Evolutionary conservation across 2,797 vertebrate species (phyloP).

Genomic region (Poliocrania exsul): DNA sequence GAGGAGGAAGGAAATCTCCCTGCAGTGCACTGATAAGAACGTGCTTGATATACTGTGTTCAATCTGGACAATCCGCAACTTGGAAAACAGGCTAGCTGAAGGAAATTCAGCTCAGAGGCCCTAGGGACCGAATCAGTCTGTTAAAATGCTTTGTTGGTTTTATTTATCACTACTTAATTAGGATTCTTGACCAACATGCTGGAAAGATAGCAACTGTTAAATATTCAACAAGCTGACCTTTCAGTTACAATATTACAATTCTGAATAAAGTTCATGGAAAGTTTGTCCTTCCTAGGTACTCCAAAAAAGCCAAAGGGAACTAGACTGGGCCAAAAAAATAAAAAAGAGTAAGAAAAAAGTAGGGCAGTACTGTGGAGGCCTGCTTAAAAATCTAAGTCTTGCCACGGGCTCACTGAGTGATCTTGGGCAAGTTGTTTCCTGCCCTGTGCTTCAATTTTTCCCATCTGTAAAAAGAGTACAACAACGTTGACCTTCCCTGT

Average conservation of each 20-base stretch:
- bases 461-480: not conserved
- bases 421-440: conserved; percentile 38
- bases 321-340: not conserved
- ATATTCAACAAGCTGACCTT: conserved; percentile 42
- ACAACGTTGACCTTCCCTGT: not conserved
- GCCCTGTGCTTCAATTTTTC: conserved; percentile 14
- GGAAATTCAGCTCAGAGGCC: not conserved
- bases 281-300: not conserved
- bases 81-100: conserved; percentile 26
- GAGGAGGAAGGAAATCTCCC: conserved; percentile 52
- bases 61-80: not conserved
- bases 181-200: conserved; percentile 25
- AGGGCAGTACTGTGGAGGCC: conserved; percentile 18
- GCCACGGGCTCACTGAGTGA: not conserved
- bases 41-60: not conserved
- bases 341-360: not conserved
- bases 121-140: conserved; percentile 18
- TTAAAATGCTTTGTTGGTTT: conserved; percentile 49
- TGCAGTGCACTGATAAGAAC: conserved; percentile 52
- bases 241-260: conserved; percentile 26
- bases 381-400: conserved; percentile 34
- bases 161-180: conserved; percentile 47
- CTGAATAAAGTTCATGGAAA: conserved; percentile 48
- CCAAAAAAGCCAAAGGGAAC: conserved; percentile 33
- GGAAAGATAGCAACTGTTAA: conserved; percentile 52